phyloP scores from a whole-genome alignment of 1,140 invertebrate genomes.

The Ladona fulva region DNA sequence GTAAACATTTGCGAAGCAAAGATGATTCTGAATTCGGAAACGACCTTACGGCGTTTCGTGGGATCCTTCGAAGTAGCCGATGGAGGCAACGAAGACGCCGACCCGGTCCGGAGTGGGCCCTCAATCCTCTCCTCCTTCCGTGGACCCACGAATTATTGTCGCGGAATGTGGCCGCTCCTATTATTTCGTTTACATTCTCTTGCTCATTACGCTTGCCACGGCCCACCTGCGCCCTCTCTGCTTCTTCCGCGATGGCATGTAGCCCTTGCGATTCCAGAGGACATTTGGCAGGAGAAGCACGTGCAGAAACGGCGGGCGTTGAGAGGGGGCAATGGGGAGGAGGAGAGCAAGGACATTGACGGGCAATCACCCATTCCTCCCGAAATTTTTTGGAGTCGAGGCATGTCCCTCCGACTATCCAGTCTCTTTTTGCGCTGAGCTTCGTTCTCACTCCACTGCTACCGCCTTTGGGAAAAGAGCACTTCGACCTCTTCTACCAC shows the following conservation, averaged over 20 bases:
- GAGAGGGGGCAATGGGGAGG: background rate
- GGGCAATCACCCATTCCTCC: slow-evolving; percentile 1
- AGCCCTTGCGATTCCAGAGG: background rate
- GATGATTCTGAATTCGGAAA: no score
- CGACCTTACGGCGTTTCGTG: no score
- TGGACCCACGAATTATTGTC: background rate
- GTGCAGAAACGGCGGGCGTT: background rate
- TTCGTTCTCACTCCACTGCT: background rate
- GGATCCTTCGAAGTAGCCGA: background rate
- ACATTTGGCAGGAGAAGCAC: background rate
- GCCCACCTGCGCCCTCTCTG: background rate
- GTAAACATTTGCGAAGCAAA: no score
- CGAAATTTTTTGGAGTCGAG: background rate
- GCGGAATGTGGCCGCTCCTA: background rate
- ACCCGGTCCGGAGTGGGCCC: no score
- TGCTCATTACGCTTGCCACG: background rate
- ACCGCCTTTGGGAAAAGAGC: background rate
- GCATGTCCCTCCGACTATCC: background rate
- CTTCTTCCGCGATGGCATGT: slow-evolving; percentile 1
- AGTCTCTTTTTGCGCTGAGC: background rate
- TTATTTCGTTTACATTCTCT: background rate
- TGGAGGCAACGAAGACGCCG: no score
- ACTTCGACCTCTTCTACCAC: background rate
- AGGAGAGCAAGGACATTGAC: slow-evolving; percentile 2
- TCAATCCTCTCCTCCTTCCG: background rate